A percentile compares a stretch with the other conserved stretches of the same genome.
These are phyloP conservation scores for Crossocerus cetratus DNA, from an alignment of 2,888 invertebrate species.

Conservation along the genomic window DNA sequence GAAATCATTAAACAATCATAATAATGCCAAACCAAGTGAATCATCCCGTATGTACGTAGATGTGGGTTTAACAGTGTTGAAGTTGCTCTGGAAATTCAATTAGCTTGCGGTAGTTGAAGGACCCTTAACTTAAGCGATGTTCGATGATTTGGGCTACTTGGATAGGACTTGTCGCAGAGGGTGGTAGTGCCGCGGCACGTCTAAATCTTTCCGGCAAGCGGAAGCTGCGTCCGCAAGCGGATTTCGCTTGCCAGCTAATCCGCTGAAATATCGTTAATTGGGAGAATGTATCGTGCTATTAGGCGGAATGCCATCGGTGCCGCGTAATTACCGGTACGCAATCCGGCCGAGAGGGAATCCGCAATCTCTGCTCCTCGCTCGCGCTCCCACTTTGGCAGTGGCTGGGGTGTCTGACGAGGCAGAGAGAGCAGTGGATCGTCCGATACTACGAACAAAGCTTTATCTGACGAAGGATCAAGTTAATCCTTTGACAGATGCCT, in stretches of 20 bases:
- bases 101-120: not conserved
- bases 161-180: not conserved
- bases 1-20: too few species aligned
- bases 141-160: not conserved
- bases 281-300: conserved; percentile 18
- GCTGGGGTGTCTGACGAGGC: not conserved
- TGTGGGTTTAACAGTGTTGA: too few species aligned
- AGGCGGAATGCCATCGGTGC: conserved; percentile 18
- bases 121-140: not conserved
- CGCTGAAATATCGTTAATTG: conserved; percentile 3
- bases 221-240: not conserved
- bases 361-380: conserved; percentile 1
- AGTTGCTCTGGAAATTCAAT: too few species aligned
- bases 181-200: not conserved
- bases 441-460: conserved; percentile 22
- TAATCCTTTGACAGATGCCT: conserved; percentile 30
- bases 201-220: not conserved
- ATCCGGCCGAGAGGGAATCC: not conserved
- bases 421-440: conserved; percentile 2
- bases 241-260: not conserved
- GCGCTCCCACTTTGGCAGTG: not conserved
- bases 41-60: too few species aligned
- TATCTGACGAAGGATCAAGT: conserved; percentile 23
- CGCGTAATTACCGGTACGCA: conserved; percentile 35
- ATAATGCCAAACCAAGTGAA: too few species aligned